Percentiles rank a stretch among this genome's conserved stretches.
Conservation (phyloP, 1,140 invertebrate genomes). For the Semibalanus balanoides region DNA sequence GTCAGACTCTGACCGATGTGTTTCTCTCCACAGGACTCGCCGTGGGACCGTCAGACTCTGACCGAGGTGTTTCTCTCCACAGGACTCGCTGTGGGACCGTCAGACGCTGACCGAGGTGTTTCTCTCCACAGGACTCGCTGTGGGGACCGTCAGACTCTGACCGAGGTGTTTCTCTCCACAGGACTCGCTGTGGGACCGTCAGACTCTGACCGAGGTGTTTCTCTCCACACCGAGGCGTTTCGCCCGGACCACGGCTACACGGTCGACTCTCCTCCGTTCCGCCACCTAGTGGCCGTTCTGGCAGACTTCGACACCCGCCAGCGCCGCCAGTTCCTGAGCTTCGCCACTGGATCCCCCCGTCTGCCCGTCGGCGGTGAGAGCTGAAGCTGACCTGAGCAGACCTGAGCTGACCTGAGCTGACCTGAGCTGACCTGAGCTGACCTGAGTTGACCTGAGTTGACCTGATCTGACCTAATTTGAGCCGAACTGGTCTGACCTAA, state of each 20-base stretch:
- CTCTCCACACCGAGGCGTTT: conserved; percentile 59
- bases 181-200: conserved; percentile 59
- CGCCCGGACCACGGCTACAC: conserved; percentile 94
- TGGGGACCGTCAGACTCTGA: conserved; percentile 63
- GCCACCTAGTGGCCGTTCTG: conserved; percentile 80
- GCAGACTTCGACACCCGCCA: conserved; percentile 73
- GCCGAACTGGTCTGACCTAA: background rate
- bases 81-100: conserved; percentile 20
- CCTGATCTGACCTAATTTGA: conserved; percentile 7
- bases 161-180: background rate
- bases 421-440: conserved; percentile 6
- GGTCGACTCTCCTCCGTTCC: conserved; percentile 81
- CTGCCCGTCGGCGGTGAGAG: conserved; percentile 84
- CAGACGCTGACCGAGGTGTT: no score
- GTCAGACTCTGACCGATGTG: no score
- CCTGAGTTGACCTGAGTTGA: conserved; percentile 7
- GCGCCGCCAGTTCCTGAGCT: conserved; percentile 90
- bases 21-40: conserved; percentile 13
- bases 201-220: conserved; percentile 42
- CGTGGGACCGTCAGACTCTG: conserved; percentile 83
- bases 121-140: conserved; percentile 23
- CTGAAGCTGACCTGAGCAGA: background rate
- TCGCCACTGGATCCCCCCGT: conserved; percentile 93
- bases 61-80: no score
- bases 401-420: conserved; percentile 15